Percentiles rank a stretch among this genome's conserved stretches.
Evolutionary conservation across 2,113 vertebrate genomes (phyloP).

Genomic region (Todiramphus saurophagus): DNA sequence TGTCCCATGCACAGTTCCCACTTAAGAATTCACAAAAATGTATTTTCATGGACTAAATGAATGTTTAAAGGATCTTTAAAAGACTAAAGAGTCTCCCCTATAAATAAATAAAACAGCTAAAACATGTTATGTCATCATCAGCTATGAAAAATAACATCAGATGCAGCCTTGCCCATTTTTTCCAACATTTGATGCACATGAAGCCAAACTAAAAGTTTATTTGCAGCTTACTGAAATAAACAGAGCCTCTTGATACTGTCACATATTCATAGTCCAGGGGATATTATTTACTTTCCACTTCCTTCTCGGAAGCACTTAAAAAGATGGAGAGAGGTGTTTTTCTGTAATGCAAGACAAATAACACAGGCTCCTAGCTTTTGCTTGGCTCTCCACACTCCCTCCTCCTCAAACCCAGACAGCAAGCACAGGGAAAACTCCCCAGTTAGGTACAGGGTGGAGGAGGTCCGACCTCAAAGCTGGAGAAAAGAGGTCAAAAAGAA

Average conservation of each 20-base stretch:
- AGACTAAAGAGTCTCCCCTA: not conserved
- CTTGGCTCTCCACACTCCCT: not conserved
- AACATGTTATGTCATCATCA: not conserved
- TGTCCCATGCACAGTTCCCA: not conserved
- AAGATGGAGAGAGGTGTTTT: not conserved
- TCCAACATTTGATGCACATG: not conserved
- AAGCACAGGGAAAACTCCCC: not conserved
- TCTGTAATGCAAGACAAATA: not conserved
- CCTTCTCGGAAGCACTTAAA: not conserved
- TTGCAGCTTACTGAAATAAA: not conserved
- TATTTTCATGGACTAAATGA: not conserved
- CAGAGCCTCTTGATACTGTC: not conserved
- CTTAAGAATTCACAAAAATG: not conserved
- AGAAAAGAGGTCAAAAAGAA: not conserved
- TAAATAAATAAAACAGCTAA: not conserved
- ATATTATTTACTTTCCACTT: not conserved
- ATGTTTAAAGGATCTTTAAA: not conserved
- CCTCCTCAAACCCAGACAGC: not conserved
- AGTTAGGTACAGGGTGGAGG: fast-evolving
- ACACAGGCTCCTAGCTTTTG: not conserved
- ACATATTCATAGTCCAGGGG: not conserved
- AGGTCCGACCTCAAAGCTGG: not conserved
- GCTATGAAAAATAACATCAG: not conserved
- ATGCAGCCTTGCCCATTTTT: not conserved
- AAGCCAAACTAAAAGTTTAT: not conserved